Conservation (phyloP, 1,140 invertebrate species). For the Drosophila virilis region DNA sequence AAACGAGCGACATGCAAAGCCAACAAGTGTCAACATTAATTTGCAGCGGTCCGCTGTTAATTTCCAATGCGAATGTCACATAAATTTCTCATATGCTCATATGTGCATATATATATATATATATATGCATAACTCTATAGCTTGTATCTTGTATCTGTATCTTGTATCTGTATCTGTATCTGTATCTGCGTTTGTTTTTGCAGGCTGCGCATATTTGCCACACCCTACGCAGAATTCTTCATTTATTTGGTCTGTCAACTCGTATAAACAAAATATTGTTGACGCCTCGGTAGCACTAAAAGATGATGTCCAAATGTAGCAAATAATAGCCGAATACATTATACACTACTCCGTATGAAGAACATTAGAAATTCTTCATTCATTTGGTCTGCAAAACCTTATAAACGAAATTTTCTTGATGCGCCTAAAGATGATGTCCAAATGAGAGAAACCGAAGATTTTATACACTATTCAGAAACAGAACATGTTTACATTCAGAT, state of each 20-base stretch:
- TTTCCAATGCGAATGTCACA: slow-evolving; percentile 66
- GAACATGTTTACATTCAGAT: no score
- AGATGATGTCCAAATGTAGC: slow-evolving; percentile 8
- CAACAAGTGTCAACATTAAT: slow-evolving; percentile 79
- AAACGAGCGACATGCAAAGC: slow-evolving; percentile 29
- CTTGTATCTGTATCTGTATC: slow-evolving; percentile 21
- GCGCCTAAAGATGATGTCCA: slow-evolving; percentile 35
- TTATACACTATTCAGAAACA: slow-evolving; percentile 10
- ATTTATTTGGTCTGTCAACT: slow-evolving; percentile 70
- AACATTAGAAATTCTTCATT: slow-evolving; percentile 30
- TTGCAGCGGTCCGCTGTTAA: slow-evolving; percentile 69
- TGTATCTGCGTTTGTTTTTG: slow-evolving; percentile 57
- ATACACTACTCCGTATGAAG: slow-evolving; percentile 11
- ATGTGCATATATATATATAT: slow-evolving; percentile 36
- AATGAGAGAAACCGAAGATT: neutral
- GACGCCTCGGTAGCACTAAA: slow-evolving; percentile 55
- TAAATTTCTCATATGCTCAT: slow-evolving; percentile 67
- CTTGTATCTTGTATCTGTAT: slow-evolving; percentile 26
- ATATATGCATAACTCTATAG: slow-evolving; percentile 41
- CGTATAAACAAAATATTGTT: slow-evolving; percentile 72
- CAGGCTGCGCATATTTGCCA: slow-evolving; percentile 61
- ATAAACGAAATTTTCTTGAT: slow-evolving; percentile 74
- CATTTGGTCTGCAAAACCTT: slow-evolving; percentile 68
- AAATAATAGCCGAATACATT: neutral
- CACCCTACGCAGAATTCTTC: slow-evolving; percentile 62